Evolutionary conservation across 2,113 vertebrate species (phyloP).

Genomic region (Capreolus pygargus): DNA sequence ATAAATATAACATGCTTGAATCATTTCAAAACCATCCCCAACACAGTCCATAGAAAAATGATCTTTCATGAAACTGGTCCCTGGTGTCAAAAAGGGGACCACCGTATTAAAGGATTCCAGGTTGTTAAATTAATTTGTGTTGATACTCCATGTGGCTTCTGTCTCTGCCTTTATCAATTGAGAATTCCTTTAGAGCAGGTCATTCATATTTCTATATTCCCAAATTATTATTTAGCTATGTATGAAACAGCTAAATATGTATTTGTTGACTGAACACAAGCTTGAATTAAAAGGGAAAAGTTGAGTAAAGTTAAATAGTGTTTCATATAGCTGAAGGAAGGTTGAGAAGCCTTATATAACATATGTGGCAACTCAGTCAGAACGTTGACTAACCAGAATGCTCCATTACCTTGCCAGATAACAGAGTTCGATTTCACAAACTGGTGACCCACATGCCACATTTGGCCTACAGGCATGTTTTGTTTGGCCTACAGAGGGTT

Average conservation of each 20-base stretch:
- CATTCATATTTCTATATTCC: background rate
- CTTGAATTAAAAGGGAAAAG: background rate
- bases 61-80: background rate
- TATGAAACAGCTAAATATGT: background rate
- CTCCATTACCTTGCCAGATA: background rate
- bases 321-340: background rate
- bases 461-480: background rate
- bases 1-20: background rate
- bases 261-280: background rate
- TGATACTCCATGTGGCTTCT: background rate
- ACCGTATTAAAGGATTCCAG: background rate
- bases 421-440: background rate
- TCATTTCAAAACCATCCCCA: background rate
- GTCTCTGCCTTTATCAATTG: background rate
- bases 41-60: background rate
- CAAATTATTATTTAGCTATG: background rate
- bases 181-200: background rate
- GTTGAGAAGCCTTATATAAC: background rate
- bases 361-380: background rate
- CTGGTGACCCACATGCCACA: constrained; percentile 27
- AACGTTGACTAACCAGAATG: background rate
- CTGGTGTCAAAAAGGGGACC: background rate
- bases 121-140: background rate
- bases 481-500: background rate
- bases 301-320: background rate